Evolutionary conservation across 2,888 invertebrate species (phyloP), one percentile per base, ranked within the genome.

Genomic region (Oscheius sp.): DNA sequence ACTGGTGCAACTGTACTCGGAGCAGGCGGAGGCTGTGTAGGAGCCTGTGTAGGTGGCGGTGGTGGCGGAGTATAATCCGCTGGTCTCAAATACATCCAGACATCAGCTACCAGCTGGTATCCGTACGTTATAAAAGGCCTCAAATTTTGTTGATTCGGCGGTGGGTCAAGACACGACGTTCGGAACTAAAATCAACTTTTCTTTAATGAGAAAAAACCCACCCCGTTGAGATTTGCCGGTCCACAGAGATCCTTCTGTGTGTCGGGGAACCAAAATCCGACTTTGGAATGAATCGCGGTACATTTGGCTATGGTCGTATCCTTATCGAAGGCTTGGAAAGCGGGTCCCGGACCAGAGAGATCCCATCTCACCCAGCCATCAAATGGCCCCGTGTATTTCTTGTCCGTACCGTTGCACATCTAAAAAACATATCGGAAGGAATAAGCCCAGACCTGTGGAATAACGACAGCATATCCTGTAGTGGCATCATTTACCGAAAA

Each of bases 311-410:
- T 21, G 25, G 21, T 3, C 23, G 2, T 21, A 18, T 45, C 21
- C 45, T 16, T 18, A 1, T 84, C 83, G 59, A 68, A 79, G 1
- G 84, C 75, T 49, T 73, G 69, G 79, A 84, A 84, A 52, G 70
- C 71, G 18, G 84, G 84, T 68, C 84, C 84, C n/a, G 64, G 53
- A 41, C 74, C 25, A 16, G 45, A 64, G 52, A 81, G 55, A 68
- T 78, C 74, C 84, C 84, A 84, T 74, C 81, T 53, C 18, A 79
- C 83, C 84, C 84, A 84, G 25, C 82, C 83, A 66, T 84, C 84
- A 68, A 79, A 74, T 16, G 25, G 27, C 3, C 27, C 27, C 1
- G 58, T 58, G 74, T 80, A 81, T 43, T 81, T 75, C 18, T 76
- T 59, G 69, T 81, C 84, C 27, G 79, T 75, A 53, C 84, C 84